Evolutionary conservation across 2,113 vertebrate species (phyloP), one percentile per base, ranked within the genome.

Genomic region (Dunckerocampus dactyliophorus): DNA sequence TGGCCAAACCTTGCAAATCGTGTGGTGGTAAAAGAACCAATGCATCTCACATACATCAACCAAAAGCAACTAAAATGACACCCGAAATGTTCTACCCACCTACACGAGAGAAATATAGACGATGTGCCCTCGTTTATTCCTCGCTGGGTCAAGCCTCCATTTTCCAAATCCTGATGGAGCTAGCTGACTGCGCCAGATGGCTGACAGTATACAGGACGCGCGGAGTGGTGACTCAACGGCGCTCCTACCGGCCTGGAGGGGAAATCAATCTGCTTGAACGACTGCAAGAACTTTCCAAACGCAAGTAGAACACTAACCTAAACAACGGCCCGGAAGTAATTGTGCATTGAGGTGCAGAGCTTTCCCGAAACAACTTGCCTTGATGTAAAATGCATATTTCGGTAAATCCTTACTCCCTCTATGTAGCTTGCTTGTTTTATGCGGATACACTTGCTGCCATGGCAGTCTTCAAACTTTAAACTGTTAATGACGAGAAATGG

Each of bases 141-240:
- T 53, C 64, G 72, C 53, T 53, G 62, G 72, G 45, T 80, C 77
- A 83, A 48, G 79, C 87, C 79, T 85, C 87, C 86, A 89, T 89
- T 88, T 89, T 89, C 85, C 34, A 56, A 59, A 78, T 85, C 84
- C 72, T 76, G 74, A 74, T 80, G 71, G 69, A 80, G 72, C 66
- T 75, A 66, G 75, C 66, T 76, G 74, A 85, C 83, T 88, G 86
- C 86, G 80, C 82, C 87, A 89, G 85, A 89, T 89, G 88, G 88
- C 88, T 87, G 86, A 83, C 84, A 22, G 57, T 42, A 59, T 54
- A 65, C 52, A 16, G 31, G 16, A 55, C 14, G 19, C 31, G 12
- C 11, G 24, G 17, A 17, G n/a, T 2, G 3, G 0, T 31, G 20
- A 8, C 17, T 42, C 50, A 16, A 55, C 63, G 82, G 74, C 82